Evolutionary conservation across 1,140 invertebrate species (phyloP).

Genomic region (Pseudomyrmex pallidus): DNA sequence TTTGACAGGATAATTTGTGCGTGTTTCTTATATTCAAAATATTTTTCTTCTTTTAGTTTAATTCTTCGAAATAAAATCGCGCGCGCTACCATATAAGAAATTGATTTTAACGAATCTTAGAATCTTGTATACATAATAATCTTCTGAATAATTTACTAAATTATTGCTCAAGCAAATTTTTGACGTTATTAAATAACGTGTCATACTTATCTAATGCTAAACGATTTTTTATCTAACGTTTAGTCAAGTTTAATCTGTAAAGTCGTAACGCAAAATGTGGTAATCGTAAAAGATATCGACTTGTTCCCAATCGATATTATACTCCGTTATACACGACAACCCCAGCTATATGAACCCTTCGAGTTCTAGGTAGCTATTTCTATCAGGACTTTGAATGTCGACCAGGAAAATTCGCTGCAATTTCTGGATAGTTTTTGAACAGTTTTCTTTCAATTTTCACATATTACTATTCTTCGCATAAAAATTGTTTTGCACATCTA

Average conservation of each 20-base stretch:
- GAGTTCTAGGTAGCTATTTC: constrained; percentile 32
- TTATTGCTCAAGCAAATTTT: neutral
- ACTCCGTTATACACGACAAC: constrained; percentile 44
- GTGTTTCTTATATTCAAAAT: neutral
- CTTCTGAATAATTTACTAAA: neutral
- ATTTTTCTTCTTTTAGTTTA: neutral
- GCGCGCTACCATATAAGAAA: neutral
- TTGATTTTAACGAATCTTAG: neutral
- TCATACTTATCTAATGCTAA: no score
- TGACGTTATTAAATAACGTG: neutral
- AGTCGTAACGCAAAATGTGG: neutral
- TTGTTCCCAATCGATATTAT: constrained; percentile 49
- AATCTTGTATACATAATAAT: neutral
- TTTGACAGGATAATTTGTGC: neutral
- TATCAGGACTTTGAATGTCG: constrained; percentile 16
- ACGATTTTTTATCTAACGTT: no score
- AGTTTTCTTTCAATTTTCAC: constrained; percentile 3
- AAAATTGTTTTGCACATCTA: no score
- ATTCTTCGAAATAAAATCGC: neutral
- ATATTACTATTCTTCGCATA: constrained; percentile 1
- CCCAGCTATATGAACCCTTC: constrained; percentile 28
- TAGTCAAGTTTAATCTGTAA: neutral
- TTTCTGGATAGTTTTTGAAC: neutral
- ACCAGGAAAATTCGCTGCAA: neutral
- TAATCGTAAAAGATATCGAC: constrained; percentile 19